Evolutionary conservation across 2,888 invertebrate genomes (phyloP).

Genomic region (Yponomeuta sedellus): DNA sequence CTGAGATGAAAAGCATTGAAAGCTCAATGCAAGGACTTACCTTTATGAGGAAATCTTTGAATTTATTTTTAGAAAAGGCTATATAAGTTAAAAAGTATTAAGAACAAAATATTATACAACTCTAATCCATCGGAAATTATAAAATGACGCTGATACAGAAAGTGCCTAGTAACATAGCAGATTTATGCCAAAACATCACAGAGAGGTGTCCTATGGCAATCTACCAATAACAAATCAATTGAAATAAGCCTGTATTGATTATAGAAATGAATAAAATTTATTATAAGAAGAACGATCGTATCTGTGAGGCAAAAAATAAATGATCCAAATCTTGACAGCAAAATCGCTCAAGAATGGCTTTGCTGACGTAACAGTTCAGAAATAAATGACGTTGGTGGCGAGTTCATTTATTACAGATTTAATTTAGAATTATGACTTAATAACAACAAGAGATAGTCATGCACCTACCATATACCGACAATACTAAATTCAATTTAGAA

Average conservation of each 20-base stretch:
- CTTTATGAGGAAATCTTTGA: too few relatives aligned
- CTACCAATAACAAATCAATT: slow-evolving; percentile 12
- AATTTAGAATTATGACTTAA: slow-evolving; percentile 10
- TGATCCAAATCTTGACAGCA: neutral
- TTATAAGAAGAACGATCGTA: neutral
- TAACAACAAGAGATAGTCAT: neutral
- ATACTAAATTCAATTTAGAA: too few relatives aligned
- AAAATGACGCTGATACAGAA: neutral
- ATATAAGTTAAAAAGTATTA: too few relatives aligned
- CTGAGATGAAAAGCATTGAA: neutral
- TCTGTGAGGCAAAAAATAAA: neutral
- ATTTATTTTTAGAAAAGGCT: too few relatives aligned
- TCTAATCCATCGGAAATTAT: too few relatives aligned
- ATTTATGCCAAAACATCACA: neutral
- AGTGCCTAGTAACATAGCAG: neutral
- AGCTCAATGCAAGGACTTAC: neutral
- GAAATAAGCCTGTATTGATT: neutral
- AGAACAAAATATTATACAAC: too few relatives aligned
- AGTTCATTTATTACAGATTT: neutral
- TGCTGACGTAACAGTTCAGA: slow-evolving; percentile 10
- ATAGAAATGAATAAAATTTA: neutral
- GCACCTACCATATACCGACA: too few relatives aligned
- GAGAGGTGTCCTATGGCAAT: neutral
- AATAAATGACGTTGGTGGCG: neutral
- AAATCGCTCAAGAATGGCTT: neutral